Conservation (phyloP, 2,888 invertebrate genomes). For the Standfussiana lucernea region DNA sequence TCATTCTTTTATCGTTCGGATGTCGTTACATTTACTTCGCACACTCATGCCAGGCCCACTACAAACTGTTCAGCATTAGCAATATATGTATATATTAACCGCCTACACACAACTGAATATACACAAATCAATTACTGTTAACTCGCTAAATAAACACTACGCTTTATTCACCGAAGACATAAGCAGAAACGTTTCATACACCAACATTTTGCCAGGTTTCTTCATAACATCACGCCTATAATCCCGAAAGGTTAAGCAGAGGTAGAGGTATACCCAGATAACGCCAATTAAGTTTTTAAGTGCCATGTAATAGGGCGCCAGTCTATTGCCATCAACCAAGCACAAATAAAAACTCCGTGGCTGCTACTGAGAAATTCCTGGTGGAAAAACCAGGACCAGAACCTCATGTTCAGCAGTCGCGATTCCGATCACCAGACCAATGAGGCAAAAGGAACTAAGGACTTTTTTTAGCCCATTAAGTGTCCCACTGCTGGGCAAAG, state of each 20-base stretch:
- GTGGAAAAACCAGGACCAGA: not conserved
- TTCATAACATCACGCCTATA: not conserved
- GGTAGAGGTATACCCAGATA: not conserved
- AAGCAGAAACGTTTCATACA: not conserved
- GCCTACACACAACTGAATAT: not conserved
- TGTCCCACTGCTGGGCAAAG: not conserved
- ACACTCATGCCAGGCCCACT: not conserved
- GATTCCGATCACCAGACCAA: not conserved
- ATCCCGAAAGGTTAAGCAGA: not conserved
- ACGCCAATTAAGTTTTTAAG: not conserved
- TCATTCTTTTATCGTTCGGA: not conserved
- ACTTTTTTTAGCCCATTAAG: not conserved
- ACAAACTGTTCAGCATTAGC: not conserved
- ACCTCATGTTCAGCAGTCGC: not conserved
- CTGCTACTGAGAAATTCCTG: too few relatives aligned
- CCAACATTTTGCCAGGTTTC: not conserved
- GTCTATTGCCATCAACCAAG: not conserved
- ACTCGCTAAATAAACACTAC: conserved; percentile 2
- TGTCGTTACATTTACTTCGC: not conserved
- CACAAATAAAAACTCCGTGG: not conserved
- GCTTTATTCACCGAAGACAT: not conserved
- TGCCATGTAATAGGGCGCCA: not conserved
- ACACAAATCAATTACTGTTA: conserved; percentile 9
- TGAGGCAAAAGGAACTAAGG: not conserved
- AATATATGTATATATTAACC: conserved; percentile 8